Conservation (phyloP, 2,888 invertebrate species). For the Allolobophora icterica region DNA sequence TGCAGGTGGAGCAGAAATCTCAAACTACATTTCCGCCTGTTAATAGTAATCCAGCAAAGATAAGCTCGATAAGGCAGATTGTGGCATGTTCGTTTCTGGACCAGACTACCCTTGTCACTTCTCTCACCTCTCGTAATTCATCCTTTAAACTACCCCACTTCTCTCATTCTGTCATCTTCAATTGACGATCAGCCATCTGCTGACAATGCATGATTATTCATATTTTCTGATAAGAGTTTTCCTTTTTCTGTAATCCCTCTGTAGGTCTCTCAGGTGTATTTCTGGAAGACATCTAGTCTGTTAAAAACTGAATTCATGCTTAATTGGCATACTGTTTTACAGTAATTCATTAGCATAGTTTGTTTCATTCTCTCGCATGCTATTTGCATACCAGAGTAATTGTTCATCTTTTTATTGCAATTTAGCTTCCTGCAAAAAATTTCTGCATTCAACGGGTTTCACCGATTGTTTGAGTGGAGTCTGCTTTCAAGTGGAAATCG, state of each 20-base stretch:
- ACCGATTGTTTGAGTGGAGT: neutral
- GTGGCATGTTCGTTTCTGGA: no score
- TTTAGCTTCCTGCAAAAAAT: neutral
- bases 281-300: neutral
- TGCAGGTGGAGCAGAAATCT: no score
- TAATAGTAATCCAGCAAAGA: no score
- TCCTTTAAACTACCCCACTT: no score
- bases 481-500: neutral
- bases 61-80: no score
- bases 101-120: no score
- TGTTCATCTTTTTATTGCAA: neutral
- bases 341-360: neutral
- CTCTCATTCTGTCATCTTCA: no score
- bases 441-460: constrained; percentile 7
- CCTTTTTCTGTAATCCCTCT: neutral
- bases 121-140: no score
- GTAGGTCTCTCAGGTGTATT: neutral
- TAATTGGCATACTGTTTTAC: neutral
- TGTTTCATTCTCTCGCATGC: neutral
- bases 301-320: neutral
- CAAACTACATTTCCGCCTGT: no score
- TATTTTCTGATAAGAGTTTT: neutral
- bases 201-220: neutral
- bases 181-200: no score
- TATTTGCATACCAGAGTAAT: neutral